phyloP scores from a whole-genome alignment of 2,888 invertebrate species.

The Emmelina monodactyla region DNA sequence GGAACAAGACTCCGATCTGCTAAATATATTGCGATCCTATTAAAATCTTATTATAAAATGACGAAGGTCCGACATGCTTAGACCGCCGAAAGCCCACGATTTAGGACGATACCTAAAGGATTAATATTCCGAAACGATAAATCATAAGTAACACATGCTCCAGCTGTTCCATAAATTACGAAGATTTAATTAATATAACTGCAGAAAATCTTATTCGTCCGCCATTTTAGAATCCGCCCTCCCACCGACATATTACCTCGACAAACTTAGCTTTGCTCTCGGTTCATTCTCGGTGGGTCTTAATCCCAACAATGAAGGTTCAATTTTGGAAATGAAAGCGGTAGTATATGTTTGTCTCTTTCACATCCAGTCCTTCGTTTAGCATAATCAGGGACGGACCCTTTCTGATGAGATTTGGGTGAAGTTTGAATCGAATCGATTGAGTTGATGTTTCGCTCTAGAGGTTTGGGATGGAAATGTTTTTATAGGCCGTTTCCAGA shows the following conservation, averaged over 20 bases:
- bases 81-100: conserved; percentile 15
- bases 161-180: conserved; percentile 56
- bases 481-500: no score
- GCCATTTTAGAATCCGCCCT: conserved; percentile 57
- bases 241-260: conserved; percentile 48
- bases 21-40: no score
- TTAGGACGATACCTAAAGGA: no score
- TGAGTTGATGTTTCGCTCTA: conserved; percentile 51
- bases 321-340: no score
- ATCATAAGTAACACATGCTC: conserved; percentile 47
- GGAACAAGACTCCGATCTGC: no score
- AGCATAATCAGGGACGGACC: conserved; percentile 62
- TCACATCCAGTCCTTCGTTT: conserved; percentile 48
- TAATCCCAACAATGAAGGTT: no score
- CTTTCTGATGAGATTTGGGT: conserved; percentile 54
- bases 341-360: conserved; percentile 36
- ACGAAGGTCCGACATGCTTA: not conserved
- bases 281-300: no score
- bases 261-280: conserved; percentile 28
- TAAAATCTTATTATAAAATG: not conserved
- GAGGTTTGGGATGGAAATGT: conserved; percentile 26
- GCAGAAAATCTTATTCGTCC: conserved; percentile 59
- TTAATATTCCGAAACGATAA: conserved; percentile 48
- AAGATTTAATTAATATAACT: conserved; percentile 64
- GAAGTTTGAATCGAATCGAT: conserved; percentile 62